These are phyloP conservation scores for Amblyteles armatorius DNA, from an alignment of 2,888 invertebrate genomes.

Conservation along the genomic window DNA sequence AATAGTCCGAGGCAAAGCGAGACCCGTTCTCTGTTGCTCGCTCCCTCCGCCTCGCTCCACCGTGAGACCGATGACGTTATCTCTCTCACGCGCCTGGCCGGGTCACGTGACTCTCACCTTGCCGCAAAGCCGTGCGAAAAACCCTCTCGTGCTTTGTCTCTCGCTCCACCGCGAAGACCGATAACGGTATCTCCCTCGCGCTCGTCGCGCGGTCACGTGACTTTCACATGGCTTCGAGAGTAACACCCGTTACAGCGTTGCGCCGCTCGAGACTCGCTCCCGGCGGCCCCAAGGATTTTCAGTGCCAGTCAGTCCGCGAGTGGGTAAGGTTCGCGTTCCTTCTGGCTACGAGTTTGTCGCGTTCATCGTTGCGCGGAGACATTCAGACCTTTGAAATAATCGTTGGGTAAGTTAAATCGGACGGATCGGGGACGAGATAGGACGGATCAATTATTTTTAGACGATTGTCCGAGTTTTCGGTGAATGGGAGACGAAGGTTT, in stretches of 20 bases:
- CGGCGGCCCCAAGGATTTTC: conserved; percentile 16
- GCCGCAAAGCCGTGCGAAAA: too few relatives aligned
- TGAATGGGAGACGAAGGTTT: not conserved
- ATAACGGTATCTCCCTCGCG: not conserved
- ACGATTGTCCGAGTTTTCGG: not conserved
- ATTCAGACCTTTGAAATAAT: not conserved
- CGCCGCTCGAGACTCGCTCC: not conserved
- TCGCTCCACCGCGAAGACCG: not conserved
- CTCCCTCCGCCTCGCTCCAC: too few relatives aligned
- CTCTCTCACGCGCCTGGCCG: too few relatives aligned
- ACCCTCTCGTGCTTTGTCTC: too few relatives aligned
- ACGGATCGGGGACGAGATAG: not conserved
- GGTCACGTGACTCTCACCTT: too few relatives aligned
- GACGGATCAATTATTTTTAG: not conserved
- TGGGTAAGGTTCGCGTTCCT: conserved; percentile 34
- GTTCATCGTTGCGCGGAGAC: not conserved
- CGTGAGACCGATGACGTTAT: too few relatives aligned
- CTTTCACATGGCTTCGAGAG: not conserved
- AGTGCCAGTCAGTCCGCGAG: conserved; percentile 58
- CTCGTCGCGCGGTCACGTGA: not conserved
- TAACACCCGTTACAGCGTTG: conserved; percentile 48
- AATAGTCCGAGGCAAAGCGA: too few relatives aligned
- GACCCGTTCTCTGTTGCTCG: too few relatives aligned
- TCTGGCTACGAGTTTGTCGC: conserved; percentile 9
- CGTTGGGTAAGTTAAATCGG: conserved; percentile 22